These are phyloP conservation scores for Limenitis camilla DNA, from an alignment of 2,888 invertebrate species.

Conservation along the genomic window DNA sequence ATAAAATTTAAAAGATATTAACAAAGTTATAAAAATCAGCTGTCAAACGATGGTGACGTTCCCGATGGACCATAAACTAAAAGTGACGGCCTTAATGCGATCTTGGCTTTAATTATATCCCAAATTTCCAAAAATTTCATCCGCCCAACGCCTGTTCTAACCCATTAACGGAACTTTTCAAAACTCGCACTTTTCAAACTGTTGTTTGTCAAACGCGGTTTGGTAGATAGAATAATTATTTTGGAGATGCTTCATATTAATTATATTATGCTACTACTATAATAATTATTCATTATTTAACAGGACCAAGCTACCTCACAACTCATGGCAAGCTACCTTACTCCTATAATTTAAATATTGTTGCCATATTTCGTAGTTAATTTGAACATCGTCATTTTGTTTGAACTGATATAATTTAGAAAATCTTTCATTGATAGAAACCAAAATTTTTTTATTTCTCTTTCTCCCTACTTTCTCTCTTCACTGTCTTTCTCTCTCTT, in stretches of 20 bases:
- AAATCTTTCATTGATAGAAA: no score
- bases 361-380: no score
- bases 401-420: no score
- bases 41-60: slow-evolving; percentile 40
- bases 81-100: slow-evolving; percentile 67
- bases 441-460: no score
- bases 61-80: slow-evolving; percentile 56
- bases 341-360: no score
- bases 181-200: slow-evolving; percentile 56
- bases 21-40: slow-evolving; percentile 39
- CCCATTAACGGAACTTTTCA: slow-evolving; percentile 61
- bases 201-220: slow-evolving; percentile 26
- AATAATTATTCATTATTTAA: no score
- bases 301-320: no score
- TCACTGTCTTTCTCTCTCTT: no score
- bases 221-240: slow-evolving; percentile 7
- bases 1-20: no score
- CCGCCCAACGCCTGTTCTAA: slow-evolving; percentile 48
- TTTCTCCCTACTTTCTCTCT: no score
- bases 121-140: slow-evolving; percentile 63
- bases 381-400: no score
- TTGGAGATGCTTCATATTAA: background rate
- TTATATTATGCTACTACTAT: background rate
- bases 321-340: no score
- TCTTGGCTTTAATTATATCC: slow-evolving; percentile 64